Base-by-base conservation (phyloP, 2,888 invertebrate species). In the Belgica antarctica region DNA sequence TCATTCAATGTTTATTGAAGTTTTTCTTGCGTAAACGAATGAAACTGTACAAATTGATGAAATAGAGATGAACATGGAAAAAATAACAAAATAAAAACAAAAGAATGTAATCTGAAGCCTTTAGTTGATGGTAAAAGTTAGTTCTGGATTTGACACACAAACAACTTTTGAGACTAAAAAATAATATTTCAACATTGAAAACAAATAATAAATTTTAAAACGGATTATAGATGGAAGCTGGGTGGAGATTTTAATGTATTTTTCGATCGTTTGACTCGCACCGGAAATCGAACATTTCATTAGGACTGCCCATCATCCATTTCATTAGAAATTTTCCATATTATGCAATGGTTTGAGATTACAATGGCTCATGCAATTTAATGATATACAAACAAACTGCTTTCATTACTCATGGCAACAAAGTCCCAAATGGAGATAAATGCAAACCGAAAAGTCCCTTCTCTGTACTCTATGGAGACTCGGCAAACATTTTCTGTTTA, bases 341-440 rank as follows among this genome's bases (percentile, higher is more conserved):
- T 66, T 46, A 66, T 34, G 47, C 47, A 65, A 65, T 65, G 65
- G 47, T 66, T 28, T 17, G 65, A 52, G 65, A 66, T 66, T 66
- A 66, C 65, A 66, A 66, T 47, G 47, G 24, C 24, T 63, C 31
- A 22, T 41, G 41, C 63, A 34, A 41, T 41, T 27, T 66, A 66
- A 66, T 66, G 65, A 66, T 66, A 66, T 66, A 66, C 65, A 66
- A 66, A 66, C 46, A 47, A 41, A 61, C 1, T 41, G 46, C 22
- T 57, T 59, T 25, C 4, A 62, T 17, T 31, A 31, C 10, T 31
- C 63, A 41, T 63, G 25, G 63, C 63, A 63, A 63, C 63, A 63
- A 63, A 63, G 17, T 41, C 63, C 63, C 63, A 63, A 63, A 41
- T 63, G 19, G 63, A 36, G 63, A 63, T 36, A 41, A 63, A 63